phyloP scores from a whole-genome alignment of 2,113 vertebrate species.

The Caloenas nicobarica region DNA sequence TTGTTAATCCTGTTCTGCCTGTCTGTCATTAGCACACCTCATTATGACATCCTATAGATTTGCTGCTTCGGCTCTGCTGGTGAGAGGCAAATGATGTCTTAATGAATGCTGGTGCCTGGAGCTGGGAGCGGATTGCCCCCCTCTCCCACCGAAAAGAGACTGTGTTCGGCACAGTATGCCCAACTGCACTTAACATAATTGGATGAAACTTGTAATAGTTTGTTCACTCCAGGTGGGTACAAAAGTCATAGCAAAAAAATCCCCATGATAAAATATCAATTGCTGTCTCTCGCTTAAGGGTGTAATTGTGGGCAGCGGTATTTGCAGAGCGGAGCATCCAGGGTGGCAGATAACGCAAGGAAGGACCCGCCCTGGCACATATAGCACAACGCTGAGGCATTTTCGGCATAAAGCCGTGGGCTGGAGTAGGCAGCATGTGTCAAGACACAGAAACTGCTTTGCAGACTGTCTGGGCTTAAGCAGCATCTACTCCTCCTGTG shows the following conservation, averaged over 20 bases:
- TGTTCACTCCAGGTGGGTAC: constrained; percentile 25
- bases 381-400: neutral
- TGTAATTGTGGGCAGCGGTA: neutral
- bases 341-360: neutral
- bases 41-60: constrained; percentile 32
- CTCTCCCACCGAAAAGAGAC: neutral
- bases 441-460: neutral
- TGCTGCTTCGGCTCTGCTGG: neutral
- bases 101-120: constrained; percentile 44
- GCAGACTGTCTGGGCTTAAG: neutral
- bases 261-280: neutral
- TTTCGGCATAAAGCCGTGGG: neutral
- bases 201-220: constrained; percentile 42
- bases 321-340: neutral
- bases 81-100: constrained; percentile 57
- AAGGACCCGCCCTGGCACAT: neutral
- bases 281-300: neutral
- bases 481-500: neutral
- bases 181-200: constrained; percentile 24
- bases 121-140: constrained; percentile 26
- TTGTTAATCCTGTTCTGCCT: constrained; percentile 33
- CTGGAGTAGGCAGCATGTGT: neutral
- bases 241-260: neutral
- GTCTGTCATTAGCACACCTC: constrained; percentile 40
- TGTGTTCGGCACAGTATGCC: neutral